These are phyloP conservation scores for Heteractis magnifica DNA, from an alignment of 92 coral and sea anemone genomes.

Conservation along the genomic window DNA sequence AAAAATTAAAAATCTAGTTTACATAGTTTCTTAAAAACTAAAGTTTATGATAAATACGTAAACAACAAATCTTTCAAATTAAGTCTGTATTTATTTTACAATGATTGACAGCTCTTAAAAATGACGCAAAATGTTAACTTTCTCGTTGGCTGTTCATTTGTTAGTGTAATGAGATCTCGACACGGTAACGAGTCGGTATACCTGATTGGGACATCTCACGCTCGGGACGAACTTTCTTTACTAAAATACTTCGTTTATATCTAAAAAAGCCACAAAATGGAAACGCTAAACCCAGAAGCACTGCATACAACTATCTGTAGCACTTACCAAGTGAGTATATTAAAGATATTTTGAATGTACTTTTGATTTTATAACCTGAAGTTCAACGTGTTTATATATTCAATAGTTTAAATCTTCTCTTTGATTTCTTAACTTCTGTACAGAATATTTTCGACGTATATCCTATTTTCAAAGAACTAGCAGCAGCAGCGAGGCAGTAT, in stretches of 20 bases:
- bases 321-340: constrained; percentile 68
- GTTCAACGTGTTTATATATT: neutral
- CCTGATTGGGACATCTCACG: neutral
- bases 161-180: neutral
- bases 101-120: neutral
- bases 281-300: constrained; percentile 51
- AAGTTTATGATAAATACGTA: neutral
- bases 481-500: constrained; percentile 76
- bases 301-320: constrained; percentile 63
- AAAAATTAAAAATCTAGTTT: neutral
- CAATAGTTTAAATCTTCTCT: neutral
- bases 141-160: neutral
- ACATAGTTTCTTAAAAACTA: neutral
- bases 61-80: neutral
- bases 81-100: neutral
- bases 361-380: neutral
- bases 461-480: constrained; percentile 79
- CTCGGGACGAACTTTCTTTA: neutral
- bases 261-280: constrained; percentile 35
- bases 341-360: neutral
- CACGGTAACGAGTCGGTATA: neutral
- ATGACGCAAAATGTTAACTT: no score
- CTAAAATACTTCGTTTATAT: neutral
- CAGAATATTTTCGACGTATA: constrained; percentile 83
- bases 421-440: constrained; percentile 21